Conservation (phyloP, 1,140 invertebrate genomes). For the Telenomus remus region DNA sequence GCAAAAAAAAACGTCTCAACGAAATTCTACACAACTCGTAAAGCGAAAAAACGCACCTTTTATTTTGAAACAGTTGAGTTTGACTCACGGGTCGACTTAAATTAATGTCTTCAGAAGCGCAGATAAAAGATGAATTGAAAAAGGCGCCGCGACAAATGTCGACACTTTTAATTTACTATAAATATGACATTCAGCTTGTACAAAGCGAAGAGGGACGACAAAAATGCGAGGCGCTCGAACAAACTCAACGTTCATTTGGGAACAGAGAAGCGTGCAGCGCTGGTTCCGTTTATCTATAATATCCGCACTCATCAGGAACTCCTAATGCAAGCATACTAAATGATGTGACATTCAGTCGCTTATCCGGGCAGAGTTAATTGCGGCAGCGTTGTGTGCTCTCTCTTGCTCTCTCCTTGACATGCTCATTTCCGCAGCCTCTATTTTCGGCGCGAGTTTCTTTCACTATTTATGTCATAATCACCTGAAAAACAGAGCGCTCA, state of each 20-base stretch:
- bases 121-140: slow-evolving; percentile 51
- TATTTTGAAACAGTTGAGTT: slow-evolving; percentile 44
- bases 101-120: slow-evolving; percentile 43
- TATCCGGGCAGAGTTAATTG: slow-evolving; percentile 55
- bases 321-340: slow-evolving; percentile 53
- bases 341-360: slow-evolving; percentile 53
- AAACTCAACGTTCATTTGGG: slow-evolving; percentile 53
- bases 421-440: slow-evolving; percentile 37
- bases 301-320: slow-evolving; percentile 49
- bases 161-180: slow-evolving; percentile 54
- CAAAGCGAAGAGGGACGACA: slow-evolving; percentile 14
- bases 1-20: too few relatives aligned
- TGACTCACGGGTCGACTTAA: slow-evolving; percentile 27
- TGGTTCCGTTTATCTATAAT: slow-evolving; percentile 55
- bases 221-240: slow-evolving; percentile 26
- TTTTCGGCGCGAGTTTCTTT: slow-evolving; percentile 63
- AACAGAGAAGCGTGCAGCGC: slow-evolving; percentile 31
- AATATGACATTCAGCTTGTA: slow-evolving; percentile 41
- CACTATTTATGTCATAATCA: slow-evolving; percentile 71
- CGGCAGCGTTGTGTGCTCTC: slow-evolving; percentile 36
- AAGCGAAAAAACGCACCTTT: neutral
- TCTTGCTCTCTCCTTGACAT: slow-evolving; percentile 18
- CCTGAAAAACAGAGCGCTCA: slow-evolving; percentile 60
- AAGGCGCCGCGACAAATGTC: slow-evolving; percentile 18
- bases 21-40: neutral